Base-by-base conservation (phyloP, 1,140 invertebrate species). In the Ericerus pela region DNA sequence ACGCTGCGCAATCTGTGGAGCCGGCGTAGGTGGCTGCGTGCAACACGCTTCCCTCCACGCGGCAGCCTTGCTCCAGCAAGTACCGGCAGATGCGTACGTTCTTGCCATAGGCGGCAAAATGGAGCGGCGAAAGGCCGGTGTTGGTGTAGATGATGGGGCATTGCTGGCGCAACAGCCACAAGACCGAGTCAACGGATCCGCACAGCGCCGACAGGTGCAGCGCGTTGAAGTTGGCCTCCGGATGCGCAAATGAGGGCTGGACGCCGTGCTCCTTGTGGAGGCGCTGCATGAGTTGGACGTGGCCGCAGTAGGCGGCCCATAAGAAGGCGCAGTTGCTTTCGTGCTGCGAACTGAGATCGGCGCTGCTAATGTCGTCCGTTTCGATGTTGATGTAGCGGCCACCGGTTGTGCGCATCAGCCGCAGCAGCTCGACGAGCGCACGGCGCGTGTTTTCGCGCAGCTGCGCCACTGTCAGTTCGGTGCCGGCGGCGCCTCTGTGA, bases 31-130 rank as follows among this genome's bases (percentile, higher is more conserved):
- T 82, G 0, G 85, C 82, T 55, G 79, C 81, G 64, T 87, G 84
- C 4, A 89, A 67, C 8, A 85, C 75, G 18, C 80, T 82, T 60
- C 85, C 82, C 61, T 83, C 80, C 1, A 58, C 52, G 77, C 75
- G 61, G 22, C 81, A 76, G 4, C 54, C 54, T 55, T 76, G 75
- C 18, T 77, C 77, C 43, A 86, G 71, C 27, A 88, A 73, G 56
- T 82, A 72, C 66, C 79, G 78, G 51, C 80, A 77, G 11, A 82
- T 80, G 62, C 82, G 79, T 4, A 76, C 70, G 28, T 81, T 80
- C 65, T 86, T 82, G 1, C 83, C 83, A 63, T 85, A 84, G 26
- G 84, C 83, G 2, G 85, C 84, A 63, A 82, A 86, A 67, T 88
- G 85, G 56, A 87, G 73, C 1, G 85, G 82, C 0, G 79, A 80